Percentiles rank a stretch among this genome's conserved stretches.
Evolutionary conservation across 2,888 invertebrate species (phyloP).

Genomic region (Rhaphigaster nebulosa): DNA sequence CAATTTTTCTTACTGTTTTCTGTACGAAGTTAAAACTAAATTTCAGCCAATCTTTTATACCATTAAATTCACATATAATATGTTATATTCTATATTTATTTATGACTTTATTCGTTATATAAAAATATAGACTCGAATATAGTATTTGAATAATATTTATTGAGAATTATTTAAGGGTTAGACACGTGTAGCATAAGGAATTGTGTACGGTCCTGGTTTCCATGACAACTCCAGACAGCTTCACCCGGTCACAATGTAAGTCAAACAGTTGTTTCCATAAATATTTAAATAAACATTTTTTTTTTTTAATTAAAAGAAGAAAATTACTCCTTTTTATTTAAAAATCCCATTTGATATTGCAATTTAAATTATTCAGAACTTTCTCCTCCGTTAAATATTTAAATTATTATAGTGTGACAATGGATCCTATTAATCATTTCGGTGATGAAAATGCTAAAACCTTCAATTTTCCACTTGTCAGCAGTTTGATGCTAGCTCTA

Average conservation of each 20-base stretch:
- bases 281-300: too few species aligned
- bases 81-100: neutral
- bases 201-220: conserved; percentile 2
- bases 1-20: too few species aligned
- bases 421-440: conserved; percentile 1
- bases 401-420: neutral
- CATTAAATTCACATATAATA: neutral
- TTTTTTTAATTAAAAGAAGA: neutral
- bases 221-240: conserved; percentile 40
- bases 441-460: neutral
- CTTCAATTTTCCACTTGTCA: conserved; percentile 21
- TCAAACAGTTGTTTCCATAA: neutral
- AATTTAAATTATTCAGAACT: neutral
- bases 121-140: too few species aligned
- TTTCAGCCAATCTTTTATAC: too few species aligned
- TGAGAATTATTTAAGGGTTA: neutral
- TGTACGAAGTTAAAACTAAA: too few species aligned
- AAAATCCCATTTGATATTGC: neutral
- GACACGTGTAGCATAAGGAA: neutral
- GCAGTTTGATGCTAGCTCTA: neutral
- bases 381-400: neutral
- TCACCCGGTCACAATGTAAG: neutral
- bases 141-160: neutral
- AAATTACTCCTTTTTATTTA: neutral
- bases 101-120: neutral